Evolutionary conservation across 2,797 vertebrate genomes (phyloP).

Genomic region (Sebastiscus albofasciatus): DNA sequence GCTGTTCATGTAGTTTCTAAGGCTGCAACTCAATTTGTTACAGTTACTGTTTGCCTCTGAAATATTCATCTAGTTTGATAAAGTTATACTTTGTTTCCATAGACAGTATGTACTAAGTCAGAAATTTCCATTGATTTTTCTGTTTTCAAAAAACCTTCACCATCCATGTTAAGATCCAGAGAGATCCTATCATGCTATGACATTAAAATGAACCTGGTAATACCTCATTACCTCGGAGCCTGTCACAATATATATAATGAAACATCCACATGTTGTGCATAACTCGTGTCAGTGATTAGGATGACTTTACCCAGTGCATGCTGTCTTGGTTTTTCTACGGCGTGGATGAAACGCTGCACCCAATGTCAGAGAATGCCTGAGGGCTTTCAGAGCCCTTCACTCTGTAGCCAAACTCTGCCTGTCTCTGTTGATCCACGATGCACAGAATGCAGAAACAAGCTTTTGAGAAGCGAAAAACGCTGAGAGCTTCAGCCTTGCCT

Average conservation of each 20-base stretch:
- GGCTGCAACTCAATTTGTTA: neutral
- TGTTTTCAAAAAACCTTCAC: neutral
- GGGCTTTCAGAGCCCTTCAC: constrained; percentile 38
- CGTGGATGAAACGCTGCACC: constrained; percentile 38
- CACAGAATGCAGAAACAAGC: constrained; percentile 47
- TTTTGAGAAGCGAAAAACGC: constrained; percentile 21
- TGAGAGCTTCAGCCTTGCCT: constrained; percentile 28
- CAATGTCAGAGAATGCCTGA: constrained; percentile 45
- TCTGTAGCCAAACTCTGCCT: constrained; percentile 34
- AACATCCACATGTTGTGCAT: neutral
- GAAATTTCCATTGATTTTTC: neutral
- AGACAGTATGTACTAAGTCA: neutral
- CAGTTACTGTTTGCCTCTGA: neutral
- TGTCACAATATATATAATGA: neutral
- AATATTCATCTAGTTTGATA: neutral
- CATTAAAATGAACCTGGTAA: neutral
- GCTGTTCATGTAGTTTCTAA: neutral
- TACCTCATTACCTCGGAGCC: neutral
- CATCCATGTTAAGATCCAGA: neutral
- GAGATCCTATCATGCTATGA: neutral
- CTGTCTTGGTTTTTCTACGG: constrained; percentile 13
- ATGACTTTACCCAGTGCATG: constrained; percentile 2
- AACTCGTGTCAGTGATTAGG: constrained; percentile 28
- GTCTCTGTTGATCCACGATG: constrained; percentile 39
- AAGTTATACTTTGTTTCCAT: neutral